Conservation (phyloP, 2,113 vertebrate species). For the Alethe diademata region DNA sequence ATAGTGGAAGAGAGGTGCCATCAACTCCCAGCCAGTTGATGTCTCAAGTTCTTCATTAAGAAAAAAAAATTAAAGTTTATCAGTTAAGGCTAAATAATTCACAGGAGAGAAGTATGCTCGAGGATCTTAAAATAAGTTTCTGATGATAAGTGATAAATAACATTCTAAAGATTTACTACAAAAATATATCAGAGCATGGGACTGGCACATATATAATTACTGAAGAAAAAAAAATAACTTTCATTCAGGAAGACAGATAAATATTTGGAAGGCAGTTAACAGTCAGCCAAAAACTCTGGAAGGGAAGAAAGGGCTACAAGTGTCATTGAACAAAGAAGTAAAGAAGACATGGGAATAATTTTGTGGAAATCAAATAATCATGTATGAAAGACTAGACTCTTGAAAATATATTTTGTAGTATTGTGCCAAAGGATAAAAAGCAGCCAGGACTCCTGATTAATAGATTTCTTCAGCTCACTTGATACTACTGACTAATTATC, state of each 20-base stretch:
- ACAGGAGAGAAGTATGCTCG: neutral
- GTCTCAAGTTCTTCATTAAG: neutral
- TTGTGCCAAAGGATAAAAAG: neutral
- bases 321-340: neutral
- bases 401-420: neutral
- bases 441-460: neutral
- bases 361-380: neutral
- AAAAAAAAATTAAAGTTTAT: neutral
- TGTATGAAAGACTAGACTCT: neutral
- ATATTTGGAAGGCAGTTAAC: neutral
- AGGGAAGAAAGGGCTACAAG: neutral
- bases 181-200: neutral
- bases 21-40: neutral
- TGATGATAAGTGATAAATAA: neutral
- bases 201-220: neutral
- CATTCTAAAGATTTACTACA: neutral
- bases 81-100: neutral
- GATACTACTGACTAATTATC: neutral
- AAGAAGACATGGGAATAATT: neutral
- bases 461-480: neutral
- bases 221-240: neutral
- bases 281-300: neutral
- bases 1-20: neutral
- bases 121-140: neutral
- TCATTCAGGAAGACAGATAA: neutral